These are phyloP conservation scores for Embidobia sp. DNA, from an alignment of 2,888 invertebrate genomes.

Conservation along the genomic window DNA sequence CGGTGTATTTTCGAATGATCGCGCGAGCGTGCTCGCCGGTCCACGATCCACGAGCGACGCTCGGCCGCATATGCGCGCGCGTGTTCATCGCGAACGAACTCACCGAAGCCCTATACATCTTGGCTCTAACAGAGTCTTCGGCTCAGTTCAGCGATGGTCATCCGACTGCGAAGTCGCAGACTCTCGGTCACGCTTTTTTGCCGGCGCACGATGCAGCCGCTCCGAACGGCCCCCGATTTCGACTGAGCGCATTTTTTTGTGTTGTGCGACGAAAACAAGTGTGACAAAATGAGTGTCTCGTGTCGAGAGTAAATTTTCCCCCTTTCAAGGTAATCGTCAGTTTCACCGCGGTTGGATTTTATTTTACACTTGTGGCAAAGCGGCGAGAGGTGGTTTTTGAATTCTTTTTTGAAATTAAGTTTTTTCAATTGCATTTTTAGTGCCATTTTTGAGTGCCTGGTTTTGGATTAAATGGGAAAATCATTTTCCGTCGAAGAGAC, in stretches of 20 bases:
- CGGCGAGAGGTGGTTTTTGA: no score
- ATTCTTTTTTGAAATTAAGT: no score
- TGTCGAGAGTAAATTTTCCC: no score
- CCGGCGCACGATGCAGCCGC: conserved; percentile 36
- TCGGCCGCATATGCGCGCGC: conserved; percentile 60
- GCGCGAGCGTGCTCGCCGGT: conserved; percentile 25
- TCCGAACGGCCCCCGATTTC: no score
- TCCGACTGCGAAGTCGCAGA: conserved; percentile 74
- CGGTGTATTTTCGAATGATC: conserved; percentile 53
- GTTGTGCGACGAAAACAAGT: not conserved
- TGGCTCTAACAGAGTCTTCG: conserved; percentile 71
- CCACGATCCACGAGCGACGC: conserved; percentile 66
- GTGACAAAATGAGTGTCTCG: not conserved
- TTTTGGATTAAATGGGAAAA: no score
- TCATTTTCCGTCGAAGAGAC: no score
- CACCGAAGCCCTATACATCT: conserved; percentile 75
- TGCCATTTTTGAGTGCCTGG: no score
- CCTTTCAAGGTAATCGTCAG: no score
- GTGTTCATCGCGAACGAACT: conserved; percentile 68
- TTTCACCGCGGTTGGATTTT: no score
- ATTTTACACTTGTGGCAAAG: no score
- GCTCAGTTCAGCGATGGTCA: conserved; percentile 80
- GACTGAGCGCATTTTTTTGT: not conserved
- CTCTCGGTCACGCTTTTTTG: conserved; percentile 36
- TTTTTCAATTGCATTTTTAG: no score